Conservation (phyloP, 2,888 invertebrate species). For the Melipona bicolor region DNA sequence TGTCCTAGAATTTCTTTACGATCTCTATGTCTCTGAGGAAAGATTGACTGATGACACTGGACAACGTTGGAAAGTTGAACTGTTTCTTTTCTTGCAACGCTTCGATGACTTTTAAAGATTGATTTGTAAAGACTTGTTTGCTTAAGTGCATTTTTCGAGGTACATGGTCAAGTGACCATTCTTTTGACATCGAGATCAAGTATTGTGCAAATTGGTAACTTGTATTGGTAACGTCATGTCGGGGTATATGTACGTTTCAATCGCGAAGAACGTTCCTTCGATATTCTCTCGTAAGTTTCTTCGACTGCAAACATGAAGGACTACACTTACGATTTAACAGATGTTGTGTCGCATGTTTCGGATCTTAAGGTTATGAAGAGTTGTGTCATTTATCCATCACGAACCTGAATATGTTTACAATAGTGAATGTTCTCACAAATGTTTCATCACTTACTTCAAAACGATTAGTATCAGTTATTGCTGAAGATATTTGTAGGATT, state of each 20-base stretch:
- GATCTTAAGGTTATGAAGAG: slow-evolving; percentile 33
- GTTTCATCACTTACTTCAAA: not conserved
- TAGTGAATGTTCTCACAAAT: not conserved
- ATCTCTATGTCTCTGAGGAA: not conserved
- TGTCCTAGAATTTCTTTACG: not conserved
- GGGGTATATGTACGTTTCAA: not conserved
- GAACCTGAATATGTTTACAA: slow-evolving; percentile 21
- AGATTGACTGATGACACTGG: not conserved
- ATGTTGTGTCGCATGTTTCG: not conserved
- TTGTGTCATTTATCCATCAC: slow-evolving; percentile 1
- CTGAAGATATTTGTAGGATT: not conserved
- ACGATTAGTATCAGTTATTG: not conserved
- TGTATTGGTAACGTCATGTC: not conserved
- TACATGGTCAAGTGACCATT: slow-evolving; percentile 30
- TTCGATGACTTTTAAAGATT: not conserved
- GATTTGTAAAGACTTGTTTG: not conserved
- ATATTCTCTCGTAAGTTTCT: not conserved
- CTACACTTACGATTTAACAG: slow-evolving; percentile 20
- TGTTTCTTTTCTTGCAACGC: not conserved
- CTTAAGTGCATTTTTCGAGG: too few species aligned
- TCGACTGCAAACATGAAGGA: not conserved
- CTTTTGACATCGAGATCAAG: not conserved
- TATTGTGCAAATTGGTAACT: not conserved
- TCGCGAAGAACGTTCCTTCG: too few species aligned
- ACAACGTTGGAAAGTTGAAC: too few species aligned